Percentiles rank a stretch among this genome's conserved stretches.
Conservation (phyloP, 2,888 invertebrate species). For the Pogonocherus hispidulus region DNA sequence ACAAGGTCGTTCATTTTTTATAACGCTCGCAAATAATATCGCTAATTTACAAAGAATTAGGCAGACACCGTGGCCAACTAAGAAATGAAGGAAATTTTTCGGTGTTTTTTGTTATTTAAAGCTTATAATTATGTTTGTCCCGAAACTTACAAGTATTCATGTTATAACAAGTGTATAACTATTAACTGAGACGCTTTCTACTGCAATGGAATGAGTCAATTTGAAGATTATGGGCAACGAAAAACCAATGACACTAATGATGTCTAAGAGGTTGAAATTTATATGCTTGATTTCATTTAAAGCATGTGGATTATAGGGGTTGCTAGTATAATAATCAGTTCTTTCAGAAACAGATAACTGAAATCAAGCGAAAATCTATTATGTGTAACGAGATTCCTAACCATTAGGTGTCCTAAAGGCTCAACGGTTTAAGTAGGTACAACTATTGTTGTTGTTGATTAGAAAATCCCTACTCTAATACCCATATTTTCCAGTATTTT, state of each 20-base stretch:
- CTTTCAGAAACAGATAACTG: conserved; percentile 14
- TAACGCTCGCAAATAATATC: conserved; percentile 21
- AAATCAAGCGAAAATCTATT: conserved; percentile 23
- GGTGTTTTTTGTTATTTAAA: conserved; percentile 24
- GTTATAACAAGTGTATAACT: conserved; percentile 49
- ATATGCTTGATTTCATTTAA: conserved; percentile 46
- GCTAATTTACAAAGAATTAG: conserved; percentile 29
- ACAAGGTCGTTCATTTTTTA: conserved; percentile 44
- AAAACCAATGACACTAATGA: conserved; percentile 28
- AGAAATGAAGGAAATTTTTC: conserved; percentile 19
- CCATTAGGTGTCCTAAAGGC: background rate
- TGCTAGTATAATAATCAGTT: conserved; percentile 16
- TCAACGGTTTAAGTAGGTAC: background rate
- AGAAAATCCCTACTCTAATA: no score
- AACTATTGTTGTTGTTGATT: no score
- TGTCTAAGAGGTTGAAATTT: conserved; percentile 36
- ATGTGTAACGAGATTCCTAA: conserved; percentile 13
- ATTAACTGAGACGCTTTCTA: conserved; percentile 47
- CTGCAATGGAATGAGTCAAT: conserved; percentile 48
- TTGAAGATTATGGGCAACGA: conserved; percentile 42
- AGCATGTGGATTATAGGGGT: conserved; percentile 14
- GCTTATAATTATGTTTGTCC: conserved; percentile 31
- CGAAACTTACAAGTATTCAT: conserved; percentile 40
- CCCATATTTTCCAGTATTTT: no score
- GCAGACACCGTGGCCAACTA: conserved; percentile 26